phyloP scores from a whole-genome alignment of 2,113 vertebrate species.

The Lathamus discolor region DNA sequence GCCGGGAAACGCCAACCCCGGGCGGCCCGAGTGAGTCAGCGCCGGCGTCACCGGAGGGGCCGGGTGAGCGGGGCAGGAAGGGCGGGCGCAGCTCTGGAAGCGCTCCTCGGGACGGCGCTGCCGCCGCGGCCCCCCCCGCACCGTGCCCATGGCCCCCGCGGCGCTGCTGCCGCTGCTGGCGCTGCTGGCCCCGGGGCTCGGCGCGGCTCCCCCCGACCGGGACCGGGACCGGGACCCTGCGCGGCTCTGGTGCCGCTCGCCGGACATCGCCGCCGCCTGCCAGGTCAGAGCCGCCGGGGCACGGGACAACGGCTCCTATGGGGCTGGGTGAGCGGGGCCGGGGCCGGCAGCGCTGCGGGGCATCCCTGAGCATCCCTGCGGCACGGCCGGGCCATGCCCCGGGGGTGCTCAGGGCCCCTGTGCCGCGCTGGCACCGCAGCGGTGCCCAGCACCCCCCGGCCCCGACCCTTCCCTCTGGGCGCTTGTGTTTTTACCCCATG shows the following conservation, averaged over 20 bases:
- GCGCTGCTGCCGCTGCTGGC: background rate
- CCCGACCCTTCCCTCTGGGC: rapidly evolving
- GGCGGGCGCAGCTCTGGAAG: background rate
- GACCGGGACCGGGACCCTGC: constrained; percentile 16
- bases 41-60: constrained; percentile 17
- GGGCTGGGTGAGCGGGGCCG: background rate
- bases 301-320: rapidly evolving
- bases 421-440: too few species aligned
- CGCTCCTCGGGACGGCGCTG: background rate
- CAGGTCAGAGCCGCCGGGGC: constrained; percentile 71
- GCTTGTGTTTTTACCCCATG: background rate
- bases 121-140: background rate
- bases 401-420: background rate
- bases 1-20: too few species aligned
- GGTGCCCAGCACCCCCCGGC: rapidly evolving
- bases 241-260: constrained; percentile 76
- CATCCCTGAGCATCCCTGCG: background rate
- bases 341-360: background rate
- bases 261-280: constrained; percentile 69
- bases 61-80: background rate
- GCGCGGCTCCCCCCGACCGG: background rate
- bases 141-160: background rate
- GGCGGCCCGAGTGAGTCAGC: background rate
- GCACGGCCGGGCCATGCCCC: rapidly evolving
- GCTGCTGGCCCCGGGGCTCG: background rate